Evolutionary conservation across 1,140 invertebrate genomes (phyloP).

Genomic region (Araneus ventricosus): DNA sequence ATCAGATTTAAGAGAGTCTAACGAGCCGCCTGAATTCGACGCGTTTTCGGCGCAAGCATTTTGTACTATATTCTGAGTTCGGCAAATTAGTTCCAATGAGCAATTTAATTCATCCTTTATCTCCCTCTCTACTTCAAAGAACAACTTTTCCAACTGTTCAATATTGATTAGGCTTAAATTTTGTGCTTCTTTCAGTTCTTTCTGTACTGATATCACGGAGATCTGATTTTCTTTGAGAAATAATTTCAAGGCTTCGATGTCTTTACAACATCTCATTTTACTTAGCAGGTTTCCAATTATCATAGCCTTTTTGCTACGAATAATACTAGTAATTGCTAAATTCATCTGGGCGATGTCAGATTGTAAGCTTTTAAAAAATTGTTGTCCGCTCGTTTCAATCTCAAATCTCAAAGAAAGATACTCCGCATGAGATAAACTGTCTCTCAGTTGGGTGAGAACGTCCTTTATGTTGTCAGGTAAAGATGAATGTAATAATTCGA

Average conservation of each 20-base stretch:
- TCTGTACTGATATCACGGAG: background rate
- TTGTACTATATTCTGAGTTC: background rate
- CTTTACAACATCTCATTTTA: background rate
- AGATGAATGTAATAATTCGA: background rate
- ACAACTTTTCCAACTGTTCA: background rate
- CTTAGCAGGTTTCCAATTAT: background rate
- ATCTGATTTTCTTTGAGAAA: background rate
- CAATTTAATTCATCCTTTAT: background rate
- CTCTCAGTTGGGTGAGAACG: background rate
- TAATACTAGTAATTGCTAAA: background rate
- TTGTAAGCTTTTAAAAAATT: slow-evolving; percentile 28
- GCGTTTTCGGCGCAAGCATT: no score
- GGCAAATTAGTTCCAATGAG: background rate
- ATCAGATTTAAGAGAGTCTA: no score
- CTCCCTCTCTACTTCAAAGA: background rate
- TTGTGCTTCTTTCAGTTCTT: background rate
- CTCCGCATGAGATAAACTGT: background rate
- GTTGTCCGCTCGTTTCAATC: background rate
- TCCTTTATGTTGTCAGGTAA: background rate
- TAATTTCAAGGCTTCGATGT: background rate
- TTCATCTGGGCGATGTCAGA: background rate
- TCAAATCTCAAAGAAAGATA: background rate
- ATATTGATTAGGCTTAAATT: background rate
- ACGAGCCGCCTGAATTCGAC: no score
- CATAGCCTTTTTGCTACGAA: background rate